A percentile compares a stretch with the other conserved stretches of the same genome.
Conservation (phyloP, 2,113 vertebrate genomes). For the Phyllopteryx taeniolatus region DNA sequence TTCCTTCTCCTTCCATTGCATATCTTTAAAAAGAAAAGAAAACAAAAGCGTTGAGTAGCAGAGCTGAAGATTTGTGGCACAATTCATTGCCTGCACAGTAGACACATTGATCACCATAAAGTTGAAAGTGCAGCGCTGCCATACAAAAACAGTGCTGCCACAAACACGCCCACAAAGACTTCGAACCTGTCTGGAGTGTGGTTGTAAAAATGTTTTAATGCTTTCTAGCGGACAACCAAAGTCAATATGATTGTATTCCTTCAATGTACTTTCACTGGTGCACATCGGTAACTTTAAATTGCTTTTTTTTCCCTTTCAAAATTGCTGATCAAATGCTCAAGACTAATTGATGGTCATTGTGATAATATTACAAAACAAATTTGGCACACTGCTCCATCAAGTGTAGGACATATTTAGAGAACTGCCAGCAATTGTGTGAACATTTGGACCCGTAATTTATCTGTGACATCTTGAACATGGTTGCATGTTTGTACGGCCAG, state of each 20-base stretch:
- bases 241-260: background rate
- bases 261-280: background rate
- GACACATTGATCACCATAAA: constrained; percentile 20
- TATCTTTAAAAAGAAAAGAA: constrained; percentile 18
- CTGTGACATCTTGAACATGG: background rate
- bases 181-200: background rate
- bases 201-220: background rate
- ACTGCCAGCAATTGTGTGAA: background rate
- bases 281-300: background rate
- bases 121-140: constrained; percentile 12
- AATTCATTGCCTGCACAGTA: constrained; percentile 20
- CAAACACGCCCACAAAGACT: constrained; percentile 1
- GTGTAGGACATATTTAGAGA: background rate
- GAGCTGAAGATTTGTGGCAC: constrained; percentile 16
- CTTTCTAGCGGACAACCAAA: background rate
- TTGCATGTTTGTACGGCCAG: background rate
- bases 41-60: background rate
- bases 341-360: background rate
- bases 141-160: constrained; percentile 6
- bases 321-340: background rate
- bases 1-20: background rate
- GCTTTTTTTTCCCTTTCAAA: background rate
- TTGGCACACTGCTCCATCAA: background rate
- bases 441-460: background rate
- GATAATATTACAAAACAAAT: background rate